Evolutionary conservation across 2,113 vertebrate genomes (phyloP).

Genomic region (Cavia porcellus): DNA sequence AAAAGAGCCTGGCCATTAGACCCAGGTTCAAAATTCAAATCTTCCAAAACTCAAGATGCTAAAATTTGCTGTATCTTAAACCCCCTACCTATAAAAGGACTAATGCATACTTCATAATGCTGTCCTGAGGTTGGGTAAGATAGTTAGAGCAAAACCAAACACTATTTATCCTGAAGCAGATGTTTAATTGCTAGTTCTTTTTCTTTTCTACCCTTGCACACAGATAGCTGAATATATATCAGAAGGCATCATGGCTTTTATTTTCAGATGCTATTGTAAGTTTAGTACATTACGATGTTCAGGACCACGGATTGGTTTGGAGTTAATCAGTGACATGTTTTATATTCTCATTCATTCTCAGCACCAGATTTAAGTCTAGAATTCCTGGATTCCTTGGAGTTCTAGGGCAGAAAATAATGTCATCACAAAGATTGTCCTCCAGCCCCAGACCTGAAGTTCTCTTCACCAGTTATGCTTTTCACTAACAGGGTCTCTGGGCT

Average conservation of each 20-base stretch:
- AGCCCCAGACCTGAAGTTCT: not conserved
- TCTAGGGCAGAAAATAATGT: not conserved
- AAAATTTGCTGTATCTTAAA: not conserved
- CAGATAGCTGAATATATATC: not conserved
- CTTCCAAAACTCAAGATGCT: not conserved
- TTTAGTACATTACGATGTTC: not conserved
- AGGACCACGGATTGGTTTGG: not conserved
- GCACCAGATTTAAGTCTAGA: slow-evolving; percentile 37
- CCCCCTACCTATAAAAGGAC: not conserved
- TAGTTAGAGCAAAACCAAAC: not conserved
- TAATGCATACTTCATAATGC: not conserved
- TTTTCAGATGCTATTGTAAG: no score
- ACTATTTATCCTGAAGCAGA: not conserved
- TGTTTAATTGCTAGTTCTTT: not conserved
- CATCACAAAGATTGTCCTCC: not conserved
- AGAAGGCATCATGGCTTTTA: not conserved
- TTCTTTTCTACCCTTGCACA: not conserved
- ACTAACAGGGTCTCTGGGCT: not conserved
- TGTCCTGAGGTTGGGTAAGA: not conserved
- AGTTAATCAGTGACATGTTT: not conserved
- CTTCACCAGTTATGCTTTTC: not conserved
- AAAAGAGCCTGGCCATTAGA: not conserved
- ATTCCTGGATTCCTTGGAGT: slow-evolving; percentile 31
- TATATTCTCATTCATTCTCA: not conserved
- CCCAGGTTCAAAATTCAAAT: not conserved